Percentiles rank a stretch among this genome's conserved stretches.
These are phyloP conservation scores for Nannoperca obscura DNA, from an alignment of 2,797 vertebrate species.

Conservation along the genomic window DNA sequence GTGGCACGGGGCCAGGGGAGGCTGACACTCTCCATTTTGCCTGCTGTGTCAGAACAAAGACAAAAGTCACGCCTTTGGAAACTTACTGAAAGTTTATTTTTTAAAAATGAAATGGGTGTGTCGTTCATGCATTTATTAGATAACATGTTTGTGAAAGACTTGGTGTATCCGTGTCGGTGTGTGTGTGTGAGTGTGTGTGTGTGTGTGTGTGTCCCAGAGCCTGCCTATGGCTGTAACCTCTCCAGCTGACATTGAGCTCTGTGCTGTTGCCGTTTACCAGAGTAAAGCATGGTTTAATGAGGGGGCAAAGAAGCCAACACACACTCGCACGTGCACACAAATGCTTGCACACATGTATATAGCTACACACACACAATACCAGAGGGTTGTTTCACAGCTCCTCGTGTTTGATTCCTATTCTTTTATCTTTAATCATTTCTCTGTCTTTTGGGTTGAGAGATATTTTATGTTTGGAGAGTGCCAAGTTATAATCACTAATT, in stretches of 20 bases:
- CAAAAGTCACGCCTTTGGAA: constrained; percentile 53
- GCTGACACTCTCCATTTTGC: constrained; percentile 63
- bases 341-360: constrained; percentile 36
- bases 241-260: constrained; percentile 77
- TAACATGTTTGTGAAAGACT: constrained; percentile 41
- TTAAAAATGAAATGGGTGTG: constrained; percentile 35
- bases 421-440: constrained; percentile 83
- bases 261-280: constrained; percentile 78
- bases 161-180: constrained; percentile 35
- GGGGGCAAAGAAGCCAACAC: constrained; percentile 67
- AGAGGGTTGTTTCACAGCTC: constrained; percentile 70
- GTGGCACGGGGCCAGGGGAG: constrained; percentile 43
- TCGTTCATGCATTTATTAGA: constrained; percentile 45
- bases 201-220: constrained; percentile 61
- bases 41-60: constrained; percentile 54
- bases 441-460: constrained; percentile 81
- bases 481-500: constrained; percentile 84
- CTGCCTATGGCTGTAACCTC: constrained; percentile 78
- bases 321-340: constrained; percentile 38
- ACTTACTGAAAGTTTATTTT: constrained; percentile 47
- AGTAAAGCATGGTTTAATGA: constrained; percentile 80
- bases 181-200: constrained; percentile 45
- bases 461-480: constrained; percentile 83
- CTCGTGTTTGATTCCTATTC: constrained; percentile 78
- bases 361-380: constrained; percentile 49